Percentiles rank a stretch among this genome's conserved stretches.
Conservation (phyloP, 1,140 invertebrate species). For the Tyrophagus putrescentiae region DNA sequence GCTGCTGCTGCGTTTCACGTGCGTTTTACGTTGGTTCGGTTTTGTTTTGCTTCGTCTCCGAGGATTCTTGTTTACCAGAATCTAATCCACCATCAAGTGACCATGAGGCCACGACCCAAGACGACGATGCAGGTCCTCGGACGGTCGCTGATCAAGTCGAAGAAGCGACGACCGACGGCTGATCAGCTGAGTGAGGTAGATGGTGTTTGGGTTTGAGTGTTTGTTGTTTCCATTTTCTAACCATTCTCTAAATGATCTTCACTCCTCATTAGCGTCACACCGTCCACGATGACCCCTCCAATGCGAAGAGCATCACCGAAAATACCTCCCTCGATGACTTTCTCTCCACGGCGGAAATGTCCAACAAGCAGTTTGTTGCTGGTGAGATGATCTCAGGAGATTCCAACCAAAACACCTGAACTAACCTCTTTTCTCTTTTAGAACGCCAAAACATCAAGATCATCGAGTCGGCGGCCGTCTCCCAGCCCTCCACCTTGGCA, state of each 20-base stretch:
- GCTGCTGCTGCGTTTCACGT: too few relatives aligned
- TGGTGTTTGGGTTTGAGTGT: neutral
- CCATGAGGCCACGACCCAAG: neutral
- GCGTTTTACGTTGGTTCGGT: too few relatives aligned
- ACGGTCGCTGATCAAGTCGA: slow-evolving; percentile 8
- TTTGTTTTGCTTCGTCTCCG: too few relatives aligned
- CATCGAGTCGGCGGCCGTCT: slow-evolving; percentile 46
- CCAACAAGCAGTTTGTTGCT: slow-evolving; percentile 68
- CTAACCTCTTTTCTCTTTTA: slow-evolving; percentile 31
- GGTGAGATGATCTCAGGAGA: slow-evolving; percentile 28
- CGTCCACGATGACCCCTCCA: slow-evolving; percentile 69
- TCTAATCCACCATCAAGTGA: too few relatives aligned
- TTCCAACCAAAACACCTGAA: too few relatives aligned
- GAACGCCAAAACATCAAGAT: slow-evolving; percentile 77
- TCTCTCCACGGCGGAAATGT: slow-evolving; percentile 76
- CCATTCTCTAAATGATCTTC: neutral
- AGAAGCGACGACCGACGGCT: neutral
- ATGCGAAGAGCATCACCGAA: slow-evolving; percentile 85
- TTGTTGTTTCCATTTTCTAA: too few relatives aligned
- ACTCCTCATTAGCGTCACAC: slow-evolving; percentile 35
- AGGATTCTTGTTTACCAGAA: too few relatives aligned
- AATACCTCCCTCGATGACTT: slow-evolving; percentile 91
- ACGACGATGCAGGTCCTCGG: slow-evolving; percentile 1
- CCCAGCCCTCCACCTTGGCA: slow-evolving; percentile 44
- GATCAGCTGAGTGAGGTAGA: neutral